Base-by-base conservation (phyloP, 2,113 vertebrate genomes). In the Probosciger aterrimus region DNA sequence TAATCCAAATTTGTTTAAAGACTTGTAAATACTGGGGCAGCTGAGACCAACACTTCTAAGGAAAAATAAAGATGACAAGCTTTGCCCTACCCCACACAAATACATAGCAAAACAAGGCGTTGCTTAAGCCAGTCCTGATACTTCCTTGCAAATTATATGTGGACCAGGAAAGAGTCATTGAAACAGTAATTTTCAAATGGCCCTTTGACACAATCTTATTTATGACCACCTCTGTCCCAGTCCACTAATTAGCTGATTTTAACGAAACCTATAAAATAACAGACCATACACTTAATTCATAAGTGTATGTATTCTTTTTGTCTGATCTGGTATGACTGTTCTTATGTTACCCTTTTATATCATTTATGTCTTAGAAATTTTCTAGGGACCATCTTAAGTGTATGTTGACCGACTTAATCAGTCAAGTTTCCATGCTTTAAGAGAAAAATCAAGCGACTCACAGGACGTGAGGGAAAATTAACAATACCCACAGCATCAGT, bases 401-500 rank as follows among this genome's bases (percentile, higher is more conserved):
- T n/a, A n/a, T n/a, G n/a, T n/a, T n/a, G n/a, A n/a, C n/a, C n/a
- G n/a, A n/a, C n/a, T n/a, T n/a, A n/a, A 52, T 67, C 52, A 67
- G 33, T 9, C 7, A 55, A 57, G 7, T 44, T 73, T 75, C 24
- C 62, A 83, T 86, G 28, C 6, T 49, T 70, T 46, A 31, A 70
- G 84, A 74, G 13, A 39, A 70, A 76, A 91, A 63, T 0, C 4
- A 41, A 55, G 33, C 3, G 69, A 27, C 41, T 82, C 35, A 47
- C 4, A 39, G 37, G 27, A 63, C 1, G 0, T 10, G 16, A 82
- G 13, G 14, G 35, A 62, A 90, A 89, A 92, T 12, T 20, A 92
- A 44, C 30, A 76, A 57, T 69, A 98, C 98, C 96, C 93, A 98
- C 98, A 82, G 98, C 98, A 95, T 98, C 97, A 39, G 98, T 98